A percentile compares a stretch with the other conserved stretches of the same genome.
Evolutionary conservation across 2,888 invertebrate genomes (phyloP).

Genomic region (Nomada hirtipes): DNA sequence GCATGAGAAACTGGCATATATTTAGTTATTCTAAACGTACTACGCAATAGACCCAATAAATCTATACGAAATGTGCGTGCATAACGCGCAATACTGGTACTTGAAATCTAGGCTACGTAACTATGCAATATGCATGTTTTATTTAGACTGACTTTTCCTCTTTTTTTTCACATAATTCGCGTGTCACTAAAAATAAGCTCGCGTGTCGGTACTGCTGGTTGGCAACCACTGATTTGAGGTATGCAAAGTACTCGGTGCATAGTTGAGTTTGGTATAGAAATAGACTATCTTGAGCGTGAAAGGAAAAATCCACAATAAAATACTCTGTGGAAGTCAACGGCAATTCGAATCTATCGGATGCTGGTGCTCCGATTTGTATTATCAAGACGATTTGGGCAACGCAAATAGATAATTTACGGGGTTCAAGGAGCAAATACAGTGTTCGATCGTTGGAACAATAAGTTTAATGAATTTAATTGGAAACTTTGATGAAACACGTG

Average conservation of each 20-base stretch:
- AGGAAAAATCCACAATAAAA: neutral
- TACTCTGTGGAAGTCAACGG: too few species aligned
- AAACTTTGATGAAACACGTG: neutral
- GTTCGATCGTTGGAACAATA: too few species aligned
- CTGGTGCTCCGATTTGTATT: neutral
- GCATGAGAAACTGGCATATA: neutral
- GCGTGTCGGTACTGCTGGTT: constrained; percentile 25
- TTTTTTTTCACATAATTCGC: constrained; percentile 2
- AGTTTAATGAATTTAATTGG: too few species aligned
- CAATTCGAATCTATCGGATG: neutral
- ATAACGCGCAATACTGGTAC: neutral
- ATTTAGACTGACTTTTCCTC: neutral
- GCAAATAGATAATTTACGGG: too few species aligned
- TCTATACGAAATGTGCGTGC: neutral
- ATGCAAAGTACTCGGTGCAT: constrained; percentile 36
- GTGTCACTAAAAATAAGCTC: constrained; percentile 27
- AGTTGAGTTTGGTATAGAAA: constrained; percentile 13
- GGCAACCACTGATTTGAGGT: constrained; percentile 41
- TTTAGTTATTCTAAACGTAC: neutral
- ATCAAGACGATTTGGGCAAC: too few species aligned
- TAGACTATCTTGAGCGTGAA: neutral
- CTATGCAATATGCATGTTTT: neutral
- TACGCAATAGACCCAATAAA: neutral
- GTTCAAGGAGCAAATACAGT: too few species aligned
- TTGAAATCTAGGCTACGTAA: neutral